These are phyloP conservation scores for Tachina lurida DNA, from an alignment of 2,888 invertebrate species.

Conservation along the genomic window DNA sequence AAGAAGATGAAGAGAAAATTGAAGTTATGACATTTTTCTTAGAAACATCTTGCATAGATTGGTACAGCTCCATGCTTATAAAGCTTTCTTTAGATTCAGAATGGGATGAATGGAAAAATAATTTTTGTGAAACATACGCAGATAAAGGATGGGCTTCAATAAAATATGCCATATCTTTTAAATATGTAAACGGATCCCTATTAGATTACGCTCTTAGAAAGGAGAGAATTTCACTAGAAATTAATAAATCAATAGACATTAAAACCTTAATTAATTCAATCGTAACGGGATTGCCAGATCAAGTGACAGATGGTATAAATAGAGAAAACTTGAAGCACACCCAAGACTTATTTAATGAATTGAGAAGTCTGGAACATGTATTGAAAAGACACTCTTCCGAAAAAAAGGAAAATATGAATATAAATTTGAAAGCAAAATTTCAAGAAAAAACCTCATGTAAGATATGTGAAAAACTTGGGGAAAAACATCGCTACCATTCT, in stretches of 20 bases:
- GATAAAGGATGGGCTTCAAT: slow-evolving; percentile 36
- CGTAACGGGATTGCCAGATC: no score
- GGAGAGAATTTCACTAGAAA: slow-evolving; percentile 54
- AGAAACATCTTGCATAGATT: slow-evolving; percentile 69
- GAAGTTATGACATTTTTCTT: slow-evolving; percentile 69
- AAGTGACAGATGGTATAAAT: no score
- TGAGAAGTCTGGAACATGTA: slow-evolving; percentile 76
- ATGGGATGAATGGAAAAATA: slow-evolving; percentile 70
- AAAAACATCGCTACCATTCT: slow-evolving; percentile 61
- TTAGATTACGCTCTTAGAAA: slow-evolving; percentile 54
- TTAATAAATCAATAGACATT: slow-evolving; percentile 61
- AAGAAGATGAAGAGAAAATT: slow-evolving; percentile 49
- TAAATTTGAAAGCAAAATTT: slow-evolving; percentile 30
- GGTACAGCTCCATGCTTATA: slow-evolving; percentile 72
- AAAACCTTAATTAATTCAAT: no score
- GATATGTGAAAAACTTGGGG: slow-evolving; percentile 65
- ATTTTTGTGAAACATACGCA: slow-evolving; percentile 74
- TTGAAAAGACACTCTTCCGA: slow-evolving; percentile 29
- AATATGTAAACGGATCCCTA: slow-evolving; percentile 73
- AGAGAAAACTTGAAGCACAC: slow-evolving; percentile 36
- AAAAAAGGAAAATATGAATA: slow-evolving; percentile 30
- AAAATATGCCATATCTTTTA: slow-evolving; percentile 48
- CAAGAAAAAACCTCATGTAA: no score
- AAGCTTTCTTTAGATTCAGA: slow-evolving; percentile 71
- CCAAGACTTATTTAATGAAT: slow-evolving; percentile 76